Evolutionary conservation across 2,888 invertebrate species (phyloP).

Genomic region (Eremobia ochroleuca): DNA sequence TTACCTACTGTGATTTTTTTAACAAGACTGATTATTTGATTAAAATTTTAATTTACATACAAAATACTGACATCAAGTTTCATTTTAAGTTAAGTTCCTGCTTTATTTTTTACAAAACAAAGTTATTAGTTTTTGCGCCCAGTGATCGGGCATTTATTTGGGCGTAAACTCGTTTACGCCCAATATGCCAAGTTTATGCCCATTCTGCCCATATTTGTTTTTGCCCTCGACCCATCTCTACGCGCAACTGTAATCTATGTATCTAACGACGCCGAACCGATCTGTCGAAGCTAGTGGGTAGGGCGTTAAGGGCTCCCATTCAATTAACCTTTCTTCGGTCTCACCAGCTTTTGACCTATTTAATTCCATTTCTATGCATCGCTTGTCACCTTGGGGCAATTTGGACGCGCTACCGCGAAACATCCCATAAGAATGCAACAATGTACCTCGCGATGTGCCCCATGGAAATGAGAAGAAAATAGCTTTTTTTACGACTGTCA

Average conservation of each 20-base stretch:
- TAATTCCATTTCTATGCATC: slow-evolving; percentile 79
- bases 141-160: too few species aligned
- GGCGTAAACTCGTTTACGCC: too few species aligned
- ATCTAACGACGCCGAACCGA: slow-evolving; percentile 57
- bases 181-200: too few species aligned
- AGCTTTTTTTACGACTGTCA: slow-evolving; percentile 48
- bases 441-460: slow-evolving; percentile 14
- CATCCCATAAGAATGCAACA: slow-evolving; percentile 42
- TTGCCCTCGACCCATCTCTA: too few species aligned
- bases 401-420: slow-evolving; percentile 44
- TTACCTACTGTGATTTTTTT: too few species aligned
- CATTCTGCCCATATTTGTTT: too few species aligned
- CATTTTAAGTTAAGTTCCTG: too few species aligned
- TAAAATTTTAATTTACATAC: too few species aligned
- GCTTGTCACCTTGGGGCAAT: slow-evolving; percentile 63
- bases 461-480: slow-evolving; percentile 30
- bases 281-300: slow-evolving; percentile 47
- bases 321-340: slow-evolving; percentile 82
- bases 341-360: slow-evolving; percentile 79
- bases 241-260: slow-evolving; percentile 71
- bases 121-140: too few species aligned
- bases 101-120: too few species aligned
- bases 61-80: too few species aligned
- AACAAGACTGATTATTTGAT: too few species aligned
- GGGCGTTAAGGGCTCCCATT: slow-evolving; percentile 75